Percentiles rank a stretch among this genome's conserved stretches.
Evolutionary conservation across 2,888 invertebrate species (phyloP).

Genomic region (Cerceris ruficornis): DNA sequence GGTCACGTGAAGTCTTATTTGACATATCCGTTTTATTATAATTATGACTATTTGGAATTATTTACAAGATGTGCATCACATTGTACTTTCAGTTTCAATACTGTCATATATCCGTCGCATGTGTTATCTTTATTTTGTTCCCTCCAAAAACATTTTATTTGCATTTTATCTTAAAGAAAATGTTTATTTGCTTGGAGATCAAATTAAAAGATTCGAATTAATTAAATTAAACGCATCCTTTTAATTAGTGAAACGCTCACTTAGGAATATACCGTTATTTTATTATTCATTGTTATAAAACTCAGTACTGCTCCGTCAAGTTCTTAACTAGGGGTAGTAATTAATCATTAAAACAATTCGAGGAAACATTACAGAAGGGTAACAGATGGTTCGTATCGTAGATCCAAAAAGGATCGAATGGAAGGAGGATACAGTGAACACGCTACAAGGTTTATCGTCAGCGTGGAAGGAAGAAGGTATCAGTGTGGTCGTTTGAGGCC

Average conservation of each 20-base stretch:
- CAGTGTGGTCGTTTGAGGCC: constrained; percentile 67
- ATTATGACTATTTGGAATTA: too few species aligned
- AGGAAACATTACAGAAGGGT: constrained; percentile 6
- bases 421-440: constrained; percentile 55
- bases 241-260: not conserved
- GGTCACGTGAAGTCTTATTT: too few species aligned
- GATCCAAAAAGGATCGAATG: constrained; percentile 48
- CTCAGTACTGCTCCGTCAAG: not conserved
- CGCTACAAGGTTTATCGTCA: constrained; percentile 58
- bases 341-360: constrained; percentile 33
- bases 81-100: too few species aligned
- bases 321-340: constrained; percentile 16
- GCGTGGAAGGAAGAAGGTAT: constrained; percentile 66
- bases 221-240: too few species aligned
- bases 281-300: not conserved
- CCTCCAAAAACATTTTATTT: too few species aligned
- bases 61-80: too few species aligned
- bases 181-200: too few species aligned
- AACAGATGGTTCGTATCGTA: constrained; percentile 21
- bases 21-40: too few species aligned
- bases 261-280: not conserved
- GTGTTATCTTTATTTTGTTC: too few species aligned
- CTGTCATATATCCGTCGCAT: too few species aligned
- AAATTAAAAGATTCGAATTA: too few species aligned
- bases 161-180: too few species aligned